Conservation (phyloP, 2,113 vertebrate species). For the Danio rerio region DNA sequence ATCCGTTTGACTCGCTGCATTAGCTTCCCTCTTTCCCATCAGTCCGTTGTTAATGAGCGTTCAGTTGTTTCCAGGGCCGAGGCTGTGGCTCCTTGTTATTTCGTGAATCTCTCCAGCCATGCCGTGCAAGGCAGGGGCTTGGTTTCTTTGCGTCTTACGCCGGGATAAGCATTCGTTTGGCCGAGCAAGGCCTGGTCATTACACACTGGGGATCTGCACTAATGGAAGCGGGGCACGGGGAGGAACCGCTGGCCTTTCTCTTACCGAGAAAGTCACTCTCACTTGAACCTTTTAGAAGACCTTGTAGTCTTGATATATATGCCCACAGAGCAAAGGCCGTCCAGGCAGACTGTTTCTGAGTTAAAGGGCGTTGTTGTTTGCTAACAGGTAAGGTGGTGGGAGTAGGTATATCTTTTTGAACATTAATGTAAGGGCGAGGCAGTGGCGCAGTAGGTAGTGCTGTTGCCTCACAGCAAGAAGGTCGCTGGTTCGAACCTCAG, state of each 20-base stretch:
- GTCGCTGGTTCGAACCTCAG: too few species aligned
- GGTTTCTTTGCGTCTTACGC: conserved; percentile 66
- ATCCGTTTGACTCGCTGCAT: conserved; percentile 64
- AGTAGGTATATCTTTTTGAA: too few species aligned
- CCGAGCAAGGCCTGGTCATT: conserved; percentile 68
- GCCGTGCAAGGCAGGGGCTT: conserved; percentile 60
- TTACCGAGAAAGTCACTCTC: conserved; percentile 71
- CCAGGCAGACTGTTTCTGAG: conserved; percentile 61
- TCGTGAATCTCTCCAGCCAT: conserved; percentile 64
- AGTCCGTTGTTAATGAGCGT: conserved; percentile 70
- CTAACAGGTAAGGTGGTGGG: neutral
- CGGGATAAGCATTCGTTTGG: conserved; percentile 73
- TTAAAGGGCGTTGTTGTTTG: neutral
- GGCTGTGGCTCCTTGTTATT: conserved; percentile 75
- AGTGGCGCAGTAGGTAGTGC: too few species aligned
- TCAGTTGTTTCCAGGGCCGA: conserved; percentile 61
- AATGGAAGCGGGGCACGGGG: conserved; percentile 70
- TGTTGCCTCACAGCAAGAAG: too few species aligned
- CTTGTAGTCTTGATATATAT: conserved; percentile 57
- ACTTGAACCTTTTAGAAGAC: conserved; percentile 74
- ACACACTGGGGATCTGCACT: conserved; percentile 65
- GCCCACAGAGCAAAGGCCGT: conserved; percentile 68
- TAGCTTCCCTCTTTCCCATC: conserved; percentile 68
- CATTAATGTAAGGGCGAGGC: too few species aligned
- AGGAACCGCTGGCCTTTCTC: conserved; percentile 62